phyloP scores from a whole-genome alignment of 2,888 invertebrate genomes.

The Xylocampa areola region DNA sequence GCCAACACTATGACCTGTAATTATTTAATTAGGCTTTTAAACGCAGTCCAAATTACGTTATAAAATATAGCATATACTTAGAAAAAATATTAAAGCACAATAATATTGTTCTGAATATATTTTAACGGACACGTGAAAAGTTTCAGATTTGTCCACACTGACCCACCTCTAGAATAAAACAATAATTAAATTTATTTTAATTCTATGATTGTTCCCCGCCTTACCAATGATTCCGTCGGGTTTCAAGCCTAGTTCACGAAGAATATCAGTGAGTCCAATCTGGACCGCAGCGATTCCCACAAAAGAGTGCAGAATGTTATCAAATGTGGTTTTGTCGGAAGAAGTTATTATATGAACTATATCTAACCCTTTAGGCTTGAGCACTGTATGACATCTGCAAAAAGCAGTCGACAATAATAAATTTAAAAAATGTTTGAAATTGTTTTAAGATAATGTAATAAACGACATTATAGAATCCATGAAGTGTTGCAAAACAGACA shows the following conservation, averaged over 20 bases:
- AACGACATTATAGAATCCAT: no score
- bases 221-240: constrained; percentile 91
- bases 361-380: constrained; percentile 91
- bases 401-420: constrained; percentile 84
- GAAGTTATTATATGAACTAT: constrained; percentile 91
- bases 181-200: not conserved
- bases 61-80: constrained; percentile 58
- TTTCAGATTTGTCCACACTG: no score
- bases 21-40: not conserved
- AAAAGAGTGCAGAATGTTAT: constrained; percentile 86
- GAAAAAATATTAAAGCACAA: no score
- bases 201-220: constrained; percentile 8
- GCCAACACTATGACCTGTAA: constrained; percentile 96
- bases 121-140: no score
- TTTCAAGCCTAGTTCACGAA: constrained; percentile 87
- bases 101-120: no score
- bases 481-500: no score
- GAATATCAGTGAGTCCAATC: constrained; percentile 83
- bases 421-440: no score
- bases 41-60: not conserved
- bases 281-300: constrained; percentile 87
- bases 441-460: no score
- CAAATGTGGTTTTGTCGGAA: constrained; percentile 85
- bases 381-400: constrained; percentile 89
- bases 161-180: not conserved